Evolutionary conservation across 2,113 vertebrate genomes (phyloP).

Genomic region (cat (Felis catus)): DNA sequence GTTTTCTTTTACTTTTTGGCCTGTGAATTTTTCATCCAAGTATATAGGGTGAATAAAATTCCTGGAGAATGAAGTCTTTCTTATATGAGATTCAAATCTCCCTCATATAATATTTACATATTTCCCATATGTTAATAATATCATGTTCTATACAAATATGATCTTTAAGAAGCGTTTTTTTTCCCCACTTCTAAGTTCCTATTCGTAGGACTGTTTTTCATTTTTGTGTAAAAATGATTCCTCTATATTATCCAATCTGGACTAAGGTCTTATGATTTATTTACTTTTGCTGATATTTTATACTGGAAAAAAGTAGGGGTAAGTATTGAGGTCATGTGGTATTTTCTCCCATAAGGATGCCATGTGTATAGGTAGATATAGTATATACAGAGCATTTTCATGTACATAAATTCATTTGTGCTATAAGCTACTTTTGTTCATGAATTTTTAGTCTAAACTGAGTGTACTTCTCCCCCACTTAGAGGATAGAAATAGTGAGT

Average conservation of each 20-base stretch:
- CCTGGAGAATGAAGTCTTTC: background rate
- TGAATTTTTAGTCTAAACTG: background rate
- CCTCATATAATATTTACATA: background rate
- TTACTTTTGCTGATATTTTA: background rate
- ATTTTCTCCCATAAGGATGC: background rate
- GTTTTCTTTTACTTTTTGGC: background rate
- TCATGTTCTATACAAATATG: background rate
- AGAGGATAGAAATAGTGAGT: background rate
- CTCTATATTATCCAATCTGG: background rate
- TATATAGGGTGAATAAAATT: background rate
- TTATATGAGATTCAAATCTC: background rate
- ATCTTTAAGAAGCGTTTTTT: background rate
- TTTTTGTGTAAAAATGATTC: slow-evolving; percentile 2
- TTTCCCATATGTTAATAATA: background rate
- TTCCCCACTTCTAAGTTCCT: background rate
- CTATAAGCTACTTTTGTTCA: background rate
- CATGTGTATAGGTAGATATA: background rate
- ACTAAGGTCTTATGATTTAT: background rate
- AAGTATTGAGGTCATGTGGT: background rate
- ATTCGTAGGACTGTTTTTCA: background rate
- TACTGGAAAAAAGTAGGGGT: background rate
- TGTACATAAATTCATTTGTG: background rate
- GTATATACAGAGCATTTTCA: background rate
- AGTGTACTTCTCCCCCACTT: background rate
- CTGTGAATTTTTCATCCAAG: background rate